Evolutionary conservation across 2,113 vertebrate genomes (phyloP).

Genomic region (Cottus gobio): DNA sequence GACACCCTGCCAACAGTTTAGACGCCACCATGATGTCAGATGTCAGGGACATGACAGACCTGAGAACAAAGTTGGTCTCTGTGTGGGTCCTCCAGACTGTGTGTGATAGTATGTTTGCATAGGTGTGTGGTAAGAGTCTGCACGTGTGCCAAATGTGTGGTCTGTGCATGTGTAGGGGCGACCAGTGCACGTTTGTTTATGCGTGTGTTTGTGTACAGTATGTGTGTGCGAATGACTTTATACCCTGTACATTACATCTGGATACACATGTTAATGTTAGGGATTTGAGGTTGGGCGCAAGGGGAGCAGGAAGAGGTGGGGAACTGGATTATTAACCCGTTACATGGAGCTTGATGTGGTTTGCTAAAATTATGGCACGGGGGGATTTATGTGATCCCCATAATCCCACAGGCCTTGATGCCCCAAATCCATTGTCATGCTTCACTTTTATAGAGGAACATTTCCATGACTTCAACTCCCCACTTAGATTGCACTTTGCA

Average conservation of each 20-base stretch:
- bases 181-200: constrained; percentile 33
- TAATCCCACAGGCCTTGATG: constrained; percentile 81
- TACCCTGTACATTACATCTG: constrained; percentile 41
- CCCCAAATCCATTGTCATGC: constrained; percentile 84
- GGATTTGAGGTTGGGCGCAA: constrained; percentile 68
- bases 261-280: constrained; percentile 60
- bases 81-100: constrained; percentile 23
- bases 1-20: constrained; percentile 81
- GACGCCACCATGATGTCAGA: constrained; percentile 83
- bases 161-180: constrained; percentile 18
- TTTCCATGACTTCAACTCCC: constrained; percentile 82
- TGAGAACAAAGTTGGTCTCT: constrained; percentile 53
- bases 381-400: constrained; percentile 77
- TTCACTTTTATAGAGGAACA: constrained; percentile 79
- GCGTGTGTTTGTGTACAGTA: constrained; percentile 9
- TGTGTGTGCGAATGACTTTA: constrained; percentile 23
- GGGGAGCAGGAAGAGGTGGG: constrained; percentile 66
- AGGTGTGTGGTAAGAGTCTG: constrained; percentile 17
- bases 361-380: constrained; percentile 70
- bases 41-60: constrained; percentile 61
- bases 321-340: constrained; percentile 82
- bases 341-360: constrained; percentile 78
- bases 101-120: constrained; percentile 6
- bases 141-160: constrained; percentile 23
- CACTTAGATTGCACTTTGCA: constrained; percentile 76